Evolutionary conservation across 2,888 invertebrate genomes (phyloP), one percentile per base, ranked within the genome.

Genomic region (Automeris io): DNA sequence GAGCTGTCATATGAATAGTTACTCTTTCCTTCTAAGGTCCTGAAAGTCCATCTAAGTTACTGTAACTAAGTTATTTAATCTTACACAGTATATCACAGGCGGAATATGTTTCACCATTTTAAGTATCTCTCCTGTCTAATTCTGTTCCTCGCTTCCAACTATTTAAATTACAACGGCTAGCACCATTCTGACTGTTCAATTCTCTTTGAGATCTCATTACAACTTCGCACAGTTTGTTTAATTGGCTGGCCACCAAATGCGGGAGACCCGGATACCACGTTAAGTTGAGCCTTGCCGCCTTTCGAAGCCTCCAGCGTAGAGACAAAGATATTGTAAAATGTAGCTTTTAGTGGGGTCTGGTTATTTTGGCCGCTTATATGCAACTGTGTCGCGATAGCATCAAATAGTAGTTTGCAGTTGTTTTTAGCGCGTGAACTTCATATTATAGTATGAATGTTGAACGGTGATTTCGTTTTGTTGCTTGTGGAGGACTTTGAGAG

Each of bases 141-240:
- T n/a, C n/a, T n/a, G n/a, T 12, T 6, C 8, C 26, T 12, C 13
- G 26, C 13, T 12, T 2, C 13, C 43, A 55, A 56, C 56, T 55
- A 49, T 41, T 45, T 43, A 54, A 50, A 55, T 57, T 61, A 53
- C 44, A 37, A 47, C 41, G 42, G 47, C 39, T 41, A 43, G 39
- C 46, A 51, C 50, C 54, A 56, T 58, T 57, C 58, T 55, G 61
- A 62, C 56, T 58, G 62, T 57, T 63, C 61, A 63, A 58, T 58
- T 59, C 62, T 55, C 54, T 45, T 55, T 37, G 54, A 53, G 52
- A 63, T 65, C 64, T 65, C 66, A 64, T 66, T 66, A 66, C 57
- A 64, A 65, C 48, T 66, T 66, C 39, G 47, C 47, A 49, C 55
- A 56, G 56, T 64, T 62, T 61, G 63, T 64, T 66, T 63, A 65